phyloP scores from a whole-genome alignment of 1,140 invertebrate species.

The Sitobion miscanthi region DNA sequence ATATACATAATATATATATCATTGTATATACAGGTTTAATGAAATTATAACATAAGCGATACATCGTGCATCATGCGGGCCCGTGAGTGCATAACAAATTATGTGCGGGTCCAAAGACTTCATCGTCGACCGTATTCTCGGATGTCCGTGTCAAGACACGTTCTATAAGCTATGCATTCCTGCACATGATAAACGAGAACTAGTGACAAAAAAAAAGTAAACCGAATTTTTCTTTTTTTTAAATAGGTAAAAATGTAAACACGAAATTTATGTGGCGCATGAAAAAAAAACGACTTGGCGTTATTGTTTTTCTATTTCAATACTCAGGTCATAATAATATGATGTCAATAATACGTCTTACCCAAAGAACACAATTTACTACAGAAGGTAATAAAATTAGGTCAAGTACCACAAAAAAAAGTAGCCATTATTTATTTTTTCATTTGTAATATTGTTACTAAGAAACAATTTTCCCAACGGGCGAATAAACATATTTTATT shows the following conservation, averaged over 20 bases:
- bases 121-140: background rate
- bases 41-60: background rate
- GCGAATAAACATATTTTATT: background rate
- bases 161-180: background rate
- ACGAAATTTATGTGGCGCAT: background rate
- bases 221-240: background rate
- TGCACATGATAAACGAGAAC: background rate
- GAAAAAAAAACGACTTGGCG: background rate
- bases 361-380: background rate
- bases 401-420: no score
- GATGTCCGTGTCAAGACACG: background rate
- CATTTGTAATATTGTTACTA: background rate
- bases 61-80: background rate
- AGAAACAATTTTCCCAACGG: background rate
- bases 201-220: background rate
- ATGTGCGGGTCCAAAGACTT: background rate
- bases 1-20: background rate
- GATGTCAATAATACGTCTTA: background rate
- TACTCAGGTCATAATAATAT: background rate
- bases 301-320: background rate
- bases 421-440: no score
- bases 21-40: background rate
- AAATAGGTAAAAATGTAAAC: background rate
- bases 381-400: background rate
- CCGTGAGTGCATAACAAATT: background rate